phyloP scores from a whole-genome alignment of 2,888 invertebrate species.

The Hirtodrosophila alboralis region DNA sequence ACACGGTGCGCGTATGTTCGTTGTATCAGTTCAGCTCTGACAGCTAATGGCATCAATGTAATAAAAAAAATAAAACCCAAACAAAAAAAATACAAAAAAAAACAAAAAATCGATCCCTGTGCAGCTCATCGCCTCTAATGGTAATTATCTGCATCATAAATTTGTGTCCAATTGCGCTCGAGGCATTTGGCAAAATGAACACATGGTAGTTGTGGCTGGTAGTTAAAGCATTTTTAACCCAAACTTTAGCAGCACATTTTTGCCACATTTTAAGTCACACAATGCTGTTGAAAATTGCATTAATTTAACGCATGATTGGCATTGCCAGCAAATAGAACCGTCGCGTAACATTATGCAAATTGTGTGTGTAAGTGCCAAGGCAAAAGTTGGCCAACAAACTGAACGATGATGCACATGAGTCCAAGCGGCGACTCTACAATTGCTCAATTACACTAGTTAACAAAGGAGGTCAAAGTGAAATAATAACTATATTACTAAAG shows the following conservation, averaged over 20 bases:
- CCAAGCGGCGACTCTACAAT: slow-evolving; percentile 28
- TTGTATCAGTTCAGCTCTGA: slow-evolving; percentile 54
- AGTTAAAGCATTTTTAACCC: slow-evolving; percentile 3
- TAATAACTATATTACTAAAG: too few relatives aligned
- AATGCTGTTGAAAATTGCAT: slow-evolving; percentile 65
- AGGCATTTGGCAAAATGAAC: slow-evolving; percentile 45
- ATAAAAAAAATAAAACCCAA: slow-evolving; percentile 21
- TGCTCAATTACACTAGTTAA: slow-evolving; percentile 54
- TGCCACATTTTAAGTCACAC: slow-evolving; percentile 26
- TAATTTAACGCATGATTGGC: slow-evolving; percentile 80
- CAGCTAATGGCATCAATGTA: slow-evolving; percentile 62
- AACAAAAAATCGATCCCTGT: slow-evolving; percentile 16
- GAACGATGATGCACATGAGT: slow-evolving; percentile 6
- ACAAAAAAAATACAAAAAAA: slow-evolving; percentile 11
- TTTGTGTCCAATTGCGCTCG: slow-evolving; percentile 64
- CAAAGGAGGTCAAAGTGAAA: slow-evolving; percentile 13
- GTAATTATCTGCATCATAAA: slow-evolving; percentile 79
- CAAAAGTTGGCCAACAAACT: slow-evolving; percentile 15
- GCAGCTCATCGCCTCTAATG: slow-evolving; percentile 53
- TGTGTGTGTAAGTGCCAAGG: slow-evolving; percentile 25
- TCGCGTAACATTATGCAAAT: slow-evolving; percentile 70
- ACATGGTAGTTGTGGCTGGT: slow-evolving; percentile 55
- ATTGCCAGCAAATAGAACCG: slow-evolving; percentile 41
- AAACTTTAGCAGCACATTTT: neutral
- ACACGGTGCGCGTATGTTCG: slow-evolving; percentile 18